These are phyloP conservation scores for Resseliella maxima DNA, from an alignment of 2,888 invertebrate genomes.

Conservation along the genomic window DNA sequence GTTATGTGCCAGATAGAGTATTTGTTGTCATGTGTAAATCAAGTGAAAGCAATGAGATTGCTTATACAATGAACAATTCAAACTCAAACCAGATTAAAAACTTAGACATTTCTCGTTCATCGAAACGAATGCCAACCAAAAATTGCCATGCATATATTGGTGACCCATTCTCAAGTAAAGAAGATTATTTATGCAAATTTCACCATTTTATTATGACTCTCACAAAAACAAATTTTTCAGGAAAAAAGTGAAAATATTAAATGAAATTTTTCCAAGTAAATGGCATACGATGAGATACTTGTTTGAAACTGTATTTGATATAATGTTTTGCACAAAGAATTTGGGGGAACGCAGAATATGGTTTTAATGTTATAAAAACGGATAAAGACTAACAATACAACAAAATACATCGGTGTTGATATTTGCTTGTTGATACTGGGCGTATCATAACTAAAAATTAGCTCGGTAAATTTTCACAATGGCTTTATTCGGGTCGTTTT, in stretches of 20 bases:
- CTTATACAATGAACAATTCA: neutral
- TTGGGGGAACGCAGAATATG: neutral
- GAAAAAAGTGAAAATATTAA: constrained; percentile 35
- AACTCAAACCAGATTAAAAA: constrained; percentile 49
- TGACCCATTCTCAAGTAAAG: neutral
- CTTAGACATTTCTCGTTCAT: neutral
- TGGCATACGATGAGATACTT: neutral
- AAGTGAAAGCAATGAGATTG: constrained; percentile 23
- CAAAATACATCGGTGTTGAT: neutral
- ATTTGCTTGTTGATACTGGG: constrained; percentile 46
- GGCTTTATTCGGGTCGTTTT: neutral
- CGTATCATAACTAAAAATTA: constrained; percentile 36
- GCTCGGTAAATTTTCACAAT: constrained; percentile 9
- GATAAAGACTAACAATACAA: neutral
- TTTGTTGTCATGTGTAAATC: constrained; percentile 33
- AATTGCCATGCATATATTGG: neutral
- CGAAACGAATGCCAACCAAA: neutral
- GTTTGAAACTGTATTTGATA: neutral
- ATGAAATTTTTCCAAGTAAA: constrained; percentile 1
- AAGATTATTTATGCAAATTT: constrained; percentile 54
- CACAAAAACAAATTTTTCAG: constrained; percentile 27
- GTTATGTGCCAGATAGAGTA: neutral
- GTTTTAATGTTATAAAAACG: neutral
- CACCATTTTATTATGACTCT: constrained; percentile 23
- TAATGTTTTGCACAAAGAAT: neutral